Evolutionary conservation across 2,797 vertebrate species (phyloP).

Genomic region (Vultur gryphus): DNA sequence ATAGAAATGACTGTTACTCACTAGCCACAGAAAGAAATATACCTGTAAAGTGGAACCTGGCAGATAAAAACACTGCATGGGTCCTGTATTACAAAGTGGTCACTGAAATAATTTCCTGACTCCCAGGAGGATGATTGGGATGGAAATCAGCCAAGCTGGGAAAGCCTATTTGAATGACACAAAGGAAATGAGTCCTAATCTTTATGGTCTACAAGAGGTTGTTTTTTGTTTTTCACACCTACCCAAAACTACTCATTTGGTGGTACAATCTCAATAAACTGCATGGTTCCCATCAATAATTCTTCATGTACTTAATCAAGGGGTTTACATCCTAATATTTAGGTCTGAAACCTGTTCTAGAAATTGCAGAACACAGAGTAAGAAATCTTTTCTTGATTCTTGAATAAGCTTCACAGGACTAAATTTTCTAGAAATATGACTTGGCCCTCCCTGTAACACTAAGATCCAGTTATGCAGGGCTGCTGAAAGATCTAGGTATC

Average conservation of each 20-base stretch:
- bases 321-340: neutral
- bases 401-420: neutral
- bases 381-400: neutral
- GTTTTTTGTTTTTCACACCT: neutral
- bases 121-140: neutral
- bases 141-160: neutral
- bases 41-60: neutral
- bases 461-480: neutral
- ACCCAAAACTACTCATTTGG: neutral
- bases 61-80: neutral
- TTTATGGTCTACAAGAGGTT: neutral
- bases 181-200: neutral
- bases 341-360: neutral
- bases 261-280: neutral
- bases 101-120: neutral
- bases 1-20: neutral
- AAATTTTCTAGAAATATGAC: neutral
- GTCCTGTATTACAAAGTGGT: neutral
- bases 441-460: neutral
- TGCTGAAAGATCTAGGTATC: neutral
- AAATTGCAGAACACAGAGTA: neutral
- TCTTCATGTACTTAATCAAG: neutral
- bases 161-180: neutral
- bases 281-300: neutral
- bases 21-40: neutral